phyloP scores from a whole-genome alignment of 2,797 vertebrate genomes.

The Capromys pilorides region DNA sequence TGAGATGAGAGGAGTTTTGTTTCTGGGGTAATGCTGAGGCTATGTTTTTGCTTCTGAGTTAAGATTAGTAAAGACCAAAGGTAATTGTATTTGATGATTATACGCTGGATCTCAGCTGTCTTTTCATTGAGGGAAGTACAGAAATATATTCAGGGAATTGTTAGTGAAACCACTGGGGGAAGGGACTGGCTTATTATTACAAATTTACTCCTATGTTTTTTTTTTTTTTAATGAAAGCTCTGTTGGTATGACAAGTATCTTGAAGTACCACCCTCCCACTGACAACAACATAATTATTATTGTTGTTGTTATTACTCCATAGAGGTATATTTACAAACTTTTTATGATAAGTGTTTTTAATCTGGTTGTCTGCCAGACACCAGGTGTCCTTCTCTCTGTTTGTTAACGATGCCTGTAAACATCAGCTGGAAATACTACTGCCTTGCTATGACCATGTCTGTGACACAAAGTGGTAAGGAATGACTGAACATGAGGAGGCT shows the following conservation, averaged over 20 bases:
- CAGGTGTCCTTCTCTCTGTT: conserved; percentile 50
- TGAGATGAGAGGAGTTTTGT: not conserved
- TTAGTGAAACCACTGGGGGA: conserved; percentile 2
- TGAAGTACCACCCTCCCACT: conserved; percentile 34
- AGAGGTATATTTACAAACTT: conserved; percentile 71
- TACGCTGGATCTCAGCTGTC: not conserved
- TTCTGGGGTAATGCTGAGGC: not conserved
- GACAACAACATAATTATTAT: conserved; percentile 52
- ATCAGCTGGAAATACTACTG: conserved; percentile 16
- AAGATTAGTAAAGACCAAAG: not conserved
- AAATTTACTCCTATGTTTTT: conserved; percentile 18
- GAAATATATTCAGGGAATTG: not conserved
- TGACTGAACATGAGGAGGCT: fast-evolving
- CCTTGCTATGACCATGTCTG: not conserved
- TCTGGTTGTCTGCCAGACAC: conserved; percentile 49
- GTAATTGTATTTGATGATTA: not conserved
- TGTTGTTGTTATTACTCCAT: conserved; percentile 57
- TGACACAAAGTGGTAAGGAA: not conserved
- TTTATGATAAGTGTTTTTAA: conserved; percentile 59
- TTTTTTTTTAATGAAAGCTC: conserved; percentile 59
- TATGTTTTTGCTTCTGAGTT: not conserved
- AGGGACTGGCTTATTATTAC: not conserved
- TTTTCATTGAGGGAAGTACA: not conserved
- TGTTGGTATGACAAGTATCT: conserved; percentile 53
- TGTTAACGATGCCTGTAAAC: conserved; percentile 19